Conservation (phyloP, 2,888 invertebrate species). For the Ditula angustiorana region DNA sequence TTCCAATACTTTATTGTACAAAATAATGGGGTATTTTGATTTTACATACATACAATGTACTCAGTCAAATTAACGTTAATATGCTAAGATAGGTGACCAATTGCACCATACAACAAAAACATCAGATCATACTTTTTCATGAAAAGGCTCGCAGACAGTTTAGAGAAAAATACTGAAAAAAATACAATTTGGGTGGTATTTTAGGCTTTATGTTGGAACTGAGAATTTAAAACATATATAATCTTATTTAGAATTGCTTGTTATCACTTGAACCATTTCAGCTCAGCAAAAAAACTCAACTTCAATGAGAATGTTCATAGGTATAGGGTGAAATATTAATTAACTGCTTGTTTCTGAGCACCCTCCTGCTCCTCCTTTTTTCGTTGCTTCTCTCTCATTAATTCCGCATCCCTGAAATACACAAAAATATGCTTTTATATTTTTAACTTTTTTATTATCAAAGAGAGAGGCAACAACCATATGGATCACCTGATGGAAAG, state of each 20-base stretch:
- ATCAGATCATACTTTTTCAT: constrained; percentile 58
- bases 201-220: constrained; percentile 62
- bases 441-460: too few species aligned
- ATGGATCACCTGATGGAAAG: too few species aligned
- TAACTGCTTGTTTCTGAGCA: constrained; percentile 68
- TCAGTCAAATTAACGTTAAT: constrained; percentile 75
- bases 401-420: constrained; percentile 90
- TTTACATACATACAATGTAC: constrained; percentile 76
- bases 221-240: constrained; percentile 52
- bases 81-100: constrained; percentile 64
- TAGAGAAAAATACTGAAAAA: too few species aligned
- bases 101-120: constrained; percentile 45
- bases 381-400: constrained; percentile 95
- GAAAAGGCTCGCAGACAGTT: constrained; percentile 47
- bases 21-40: constrained; percentile 62
- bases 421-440: not conserved
- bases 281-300: constrained; percentile 61
- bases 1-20: constrained; percentile 77
- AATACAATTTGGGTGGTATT: constrained; percentile 56
- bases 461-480: too few species aligned
- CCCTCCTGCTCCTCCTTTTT: constrained; percentile 87
- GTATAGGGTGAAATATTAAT: constrained; percentile 56
- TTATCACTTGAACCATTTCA: constrained; percentile 66
- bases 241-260: constrained; percentile 63
- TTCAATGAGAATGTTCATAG: constrained; percentile 59